Conservation (phyloP, 2,797 vertebrate species). For the Monodelphis domestica region DNA sequence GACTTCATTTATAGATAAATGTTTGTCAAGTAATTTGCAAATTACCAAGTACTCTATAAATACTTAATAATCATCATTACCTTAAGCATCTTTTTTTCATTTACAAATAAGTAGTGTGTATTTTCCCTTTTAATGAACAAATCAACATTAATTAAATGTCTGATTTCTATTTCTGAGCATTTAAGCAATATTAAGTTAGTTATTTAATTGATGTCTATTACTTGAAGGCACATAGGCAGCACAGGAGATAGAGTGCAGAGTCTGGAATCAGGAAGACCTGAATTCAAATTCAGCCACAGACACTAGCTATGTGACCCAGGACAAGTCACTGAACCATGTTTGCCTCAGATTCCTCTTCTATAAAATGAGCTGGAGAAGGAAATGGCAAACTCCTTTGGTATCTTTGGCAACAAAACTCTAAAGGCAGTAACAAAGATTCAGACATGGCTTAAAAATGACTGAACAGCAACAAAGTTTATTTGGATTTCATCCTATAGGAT, state of each 20-base stretch:
- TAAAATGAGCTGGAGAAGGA: neutral
- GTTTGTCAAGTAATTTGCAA: constrained; percentile 66
- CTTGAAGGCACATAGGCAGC: neutral
- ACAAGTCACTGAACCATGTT: neutral
- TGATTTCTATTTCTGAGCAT: constrained; percentile 1
- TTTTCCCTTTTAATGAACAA: constrained; percentile 59
- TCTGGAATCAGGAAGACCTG: neutral
- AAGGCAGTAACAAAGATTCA: neutral
- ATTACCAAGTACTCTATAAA: constrained; percentile 52
- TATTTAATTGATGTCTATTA: neutral
- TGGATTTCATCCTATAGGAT: neutral
- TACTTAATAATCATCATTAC: constrained; percentile 63
- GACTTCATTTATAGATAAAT: constrained; percentile 47
- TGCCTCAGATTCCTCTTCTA: neutral
- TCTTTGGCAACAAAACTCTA: neutral
- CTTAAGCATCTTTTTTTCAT: constrained; percentile 28
- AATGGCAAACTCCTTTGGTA: neutral
- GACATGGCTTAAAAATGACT: neutral
- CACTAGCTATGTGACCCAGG: neutral
- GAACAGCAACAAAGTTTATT: neutral
- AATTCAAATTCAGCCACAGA: neutral
- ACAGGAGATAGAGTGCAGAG: neutral
- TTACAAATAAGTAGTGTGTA: constrained; percentile 24
- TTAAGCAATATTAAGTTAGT: neutral
- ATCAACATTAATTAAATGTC: constrained; percentile 20